Conservation (phyloP, 2,797 vertebrate genomes). For the Graptemys geographica region DNA sequence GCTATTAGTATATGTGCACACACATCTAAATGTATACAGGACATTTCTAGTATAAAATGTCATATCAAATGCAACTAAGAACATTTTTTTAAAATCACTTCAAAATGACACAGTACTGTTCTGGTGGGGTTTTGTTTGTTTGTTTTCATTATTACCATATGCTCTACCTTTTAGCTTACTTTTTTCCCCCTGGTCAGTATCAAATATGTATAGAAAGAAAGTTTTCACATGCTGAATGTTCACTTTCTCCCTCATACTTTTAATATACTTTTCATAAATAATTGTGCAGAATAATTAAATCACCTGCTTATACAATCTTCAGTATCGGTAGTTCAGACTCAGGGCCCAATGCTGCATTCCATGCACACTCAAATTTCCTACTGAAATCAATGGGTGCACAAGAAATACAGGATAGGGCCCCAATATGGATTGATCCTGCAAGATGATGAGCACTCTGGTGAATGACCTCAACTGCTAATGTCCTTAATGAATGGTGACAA, state of each 20-base stretch:
- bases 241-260: background rate
- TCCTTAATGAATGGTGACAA: background rate
- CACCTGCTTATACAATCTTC: background rate
- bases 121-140: background rate
- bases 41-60: conserved; percentile 11
- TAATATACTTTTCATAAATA: background rate
- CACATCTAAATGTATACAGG: conserved; percentile 15
- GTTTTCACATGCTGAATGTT: conserved; percentile 27
- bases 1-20: conserved; percentile 32
- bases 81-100: background rate
- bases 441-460: background rate
- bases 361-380: background rate
- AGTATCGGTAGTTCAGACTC: background rate
- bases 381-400: background rate
- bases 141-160: background rate
- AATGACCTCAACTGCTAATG: rapidly evolving
- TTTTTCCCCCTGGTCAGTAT: conserved; percentile 41
- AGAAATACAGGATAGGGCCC: background rate
- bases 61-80: conserved; percentile 52
- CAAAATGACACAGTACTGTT: background rate
- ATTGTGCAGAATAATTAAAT: background rate
- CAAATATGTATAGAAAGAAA: conserved; percentile 30
- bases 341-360: rapidly evolving
- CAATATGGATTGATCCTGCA: background rate
- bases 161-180: background rate